phyloP scores from a whole-genome alignment of 35 echinoderm and acorn worm genomes.

The Amphiura filiformis region DNA sequence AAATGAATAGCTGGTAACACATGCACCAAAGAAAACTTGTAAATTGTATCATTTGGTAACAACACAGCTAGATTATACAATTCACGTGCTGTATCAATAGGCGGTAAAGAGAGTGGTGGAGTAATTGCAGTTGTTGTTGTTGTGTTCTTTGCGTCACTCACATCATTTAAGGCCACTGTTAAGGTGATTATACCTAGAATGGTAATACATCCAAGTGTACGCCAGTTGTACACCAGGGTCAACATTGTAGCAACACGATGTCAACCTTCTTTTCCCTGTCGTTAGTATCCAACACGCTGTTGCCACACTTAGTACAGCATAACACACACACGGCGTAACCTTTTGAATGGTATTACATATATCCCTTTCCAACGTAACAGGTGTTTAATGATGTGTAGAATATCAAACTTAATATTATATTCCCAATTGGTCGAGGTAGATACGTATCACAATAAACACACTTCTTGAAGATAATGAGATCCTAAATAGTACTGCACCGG shows the following conservation, averaged over 20 bases:
- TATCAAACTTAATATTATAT: neutral
- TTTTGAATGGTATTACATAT: neutral
- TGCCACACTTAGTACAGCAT: no score
- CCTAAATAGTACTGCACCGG: neutral
- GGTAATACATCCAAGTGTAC: neutral
- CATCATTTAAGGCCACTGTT: neutral
- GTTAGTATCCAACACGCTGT: neutral
- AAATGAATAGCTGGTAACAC: neutral
- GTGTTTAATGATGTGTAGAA: neutral
- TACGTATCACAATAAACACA: neutral
- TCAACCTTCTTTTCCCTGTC: neutral
- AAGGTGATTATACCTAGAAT: neutral
- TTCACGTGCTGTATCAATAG: neutral
- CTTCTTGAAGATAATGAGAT: neutral
- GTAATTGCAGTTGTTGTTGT: neutral
- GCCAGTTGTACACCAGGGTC: neutral
- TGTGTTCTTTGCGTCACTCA: neutral
- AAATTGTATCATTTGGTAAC: neutral
- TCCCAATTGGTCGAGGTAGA: neutral
- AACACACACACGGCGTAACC: no score
- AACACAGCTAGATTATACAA: neutral
- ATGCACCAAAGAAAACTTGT: neutral
- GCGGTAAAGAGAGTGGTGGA: neutral
- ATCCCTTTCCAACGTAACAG: neutral
- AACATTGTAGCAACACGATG: neutral